A percentile compares a stretch with the other conserved stretches of the same genome.
Conservation (phyloP, 2,113 vertebrate species). For the Taurulus bubalis region DNA sequence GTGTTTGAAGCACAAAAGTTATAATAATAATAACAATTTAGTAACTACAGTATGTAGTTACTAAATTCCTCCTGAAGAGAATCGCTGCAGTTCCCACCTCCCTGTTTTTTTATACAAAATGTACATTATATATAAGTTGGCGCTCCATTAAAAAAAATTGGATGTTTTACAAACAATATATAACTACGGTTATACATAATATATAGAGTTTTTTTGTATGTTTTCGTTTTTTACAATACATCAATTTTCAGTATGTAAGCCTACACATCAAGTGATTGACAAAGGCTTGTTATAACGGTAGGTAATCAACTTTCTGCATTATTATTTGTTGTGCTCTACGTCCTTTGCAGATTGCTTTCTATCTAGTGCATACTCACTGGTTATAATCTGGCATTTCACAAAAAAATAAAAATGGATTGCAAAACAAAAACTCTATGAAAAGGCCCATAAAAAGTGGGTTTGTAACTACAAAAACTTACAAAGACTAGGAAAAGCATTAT, state of each 20-base stretch:
- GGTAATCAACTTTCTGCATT: slow-evolving; percentile 70
- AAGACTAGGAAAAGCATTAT: slow-evolving; percentile 51
- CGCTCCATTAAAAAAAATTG: slow-evolving; percentile 80
- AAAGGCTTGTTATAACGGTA: slow-evolving; percentile 59
- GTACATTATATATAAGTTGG: slow-evolving; percentile 88
- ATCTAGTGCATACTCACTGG: slow-evolving; percentile 88
- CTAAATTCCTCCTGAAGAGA: slow-evolving; percentile 80
- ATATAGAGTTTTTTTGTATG: slow-evolving; percentile 68
- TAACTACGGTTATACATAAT: slow-evolving; percentile 74
- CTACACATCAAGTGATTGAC: slow-evolving; percentile 51
- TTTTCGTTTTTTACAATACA: slow-evolving; percentile 72
- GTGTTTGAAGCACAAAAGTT: slow-evolving; percentile 84
- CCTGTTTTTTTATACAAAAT: slow-evolving; percentile 85
- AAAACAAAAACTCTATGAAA: slow-evolving; percentile 61
- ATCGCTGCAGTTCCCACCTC: slow-evolving; percentile 78
- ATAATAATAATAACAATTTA: slow-evolving; percentile 18
- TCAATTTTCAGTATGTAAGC: slow-evolving; percentile 47
- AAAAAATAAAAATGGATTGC: slow-evolving; percentile 33
- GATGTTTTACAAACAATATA: slow-evolving; percentile 81
- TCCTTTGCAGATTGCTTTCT: slow-evolving; percentile 84
- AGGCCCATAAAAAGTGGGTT: slow-evolving; percentile 64
- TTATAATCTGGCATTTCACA: slow-evolving; percentile 75
- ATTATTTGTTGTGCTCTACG: slow-evolving; percentile 81
- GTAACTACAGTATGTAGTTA: slow-evolving; percentile 73
- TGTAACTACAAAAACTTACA: slow-evolving; percentile 70